Conservation (phyloP, 2,888 invertebrate genomes). For the Drosophila demipolita region DNA sequence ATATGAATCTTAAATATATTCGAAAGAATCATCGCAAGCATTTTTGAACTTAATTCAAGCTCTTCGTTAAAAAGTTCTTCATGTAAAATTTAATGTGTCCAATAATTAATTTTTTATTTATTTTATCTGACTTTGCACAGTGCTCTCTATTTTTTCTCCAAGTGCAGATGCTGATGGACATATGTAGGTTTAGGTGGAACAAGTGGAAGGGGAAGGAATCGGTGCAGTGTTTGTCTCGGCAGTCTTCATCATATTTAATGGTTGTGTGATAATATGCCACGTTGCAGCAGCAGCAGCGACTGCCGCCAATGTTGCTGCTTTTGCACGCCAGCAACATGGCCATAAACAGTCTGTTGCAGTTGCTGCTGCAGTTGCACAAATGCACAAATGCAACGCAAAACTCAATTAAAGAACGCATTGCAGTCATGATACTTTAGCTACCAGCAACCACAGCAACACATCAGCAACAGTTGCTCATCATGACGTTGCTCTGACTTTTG, state of each 20-base stretch:
- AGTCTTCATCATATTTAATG: constrained; percentile 81
- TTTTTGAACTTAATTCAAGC: neutral
- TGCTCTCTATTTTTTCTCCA: neutral
- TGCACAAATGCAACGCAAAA: constrained; percentile 67
- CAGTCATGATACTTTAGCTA: constrained; percentile 68
- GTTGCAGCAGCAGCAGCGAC: constrained; percentile 51
- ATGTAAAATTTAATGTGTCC: neutral
- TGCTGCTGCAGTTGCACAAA: constrained; percentile 66
- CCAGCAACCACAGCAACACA: constrained; percentile 40
- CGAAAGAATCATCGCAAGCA: neutral
- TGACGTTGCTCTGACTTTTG: constrained; percentile 25
- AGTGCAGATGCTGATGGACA: constrained; percentile 32
- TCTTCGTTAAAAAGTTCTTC: neutral
- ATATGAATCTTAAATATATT: neutral
- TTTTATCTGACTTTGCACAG: no score
- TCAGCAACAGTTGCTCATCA: constrained; percentile 47
- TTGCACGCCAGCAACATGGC: constrained; percentile 63
- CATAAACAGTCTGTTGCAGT: constrained; percentile 71
- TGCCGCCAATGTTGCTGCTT: constrained; percentile 25
- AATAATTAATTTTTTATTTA: no score
- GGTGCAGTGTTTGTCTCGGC: constrained; percentile 51
- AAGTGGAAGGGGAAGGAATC: neutral
- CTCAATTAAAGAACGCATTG: constrained; percentile 81
- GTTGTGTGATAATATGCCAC: constrained; percentile 81
- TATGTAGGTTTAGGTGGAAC: constrained; percentile 14